Evolutionary conservation across 2,888 invertebrate genomes (phyloP), one percentile per base, ranked within the genome.

Genomic region (Alloplasta piceator): DNA sequence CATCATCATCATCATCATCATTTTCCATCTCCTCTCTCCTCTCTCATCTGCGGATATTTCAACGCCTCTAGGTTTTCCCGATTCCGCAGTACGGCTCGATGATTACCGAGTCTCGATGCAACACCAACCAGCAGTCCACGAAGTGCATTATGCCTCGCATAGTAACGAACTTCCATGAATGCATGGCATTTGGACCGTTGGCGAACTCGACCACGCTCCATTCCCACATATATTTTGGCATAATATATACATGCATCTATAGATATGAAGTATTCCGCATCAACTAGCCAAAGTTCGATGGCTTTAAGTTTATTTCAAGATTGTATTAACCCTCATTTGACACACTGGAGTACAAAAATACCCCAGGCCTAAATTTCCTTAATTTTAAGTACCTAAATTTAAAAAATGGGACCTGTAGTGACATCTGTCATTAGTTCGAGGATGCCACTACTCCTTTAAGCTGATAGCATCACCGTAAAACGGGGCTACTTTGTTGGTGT

Each of bases 151-250:
- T 87, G 86, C 86, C 85, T 76, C 83, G 86, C 88, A 87, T 89
- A 88, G 89, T 88, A 87, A 89, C 86, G 83, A 85, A 81, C 80
- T 84, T 85, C 84, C 87, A 86, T 85, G 89, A 89, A 89, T 90
- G 87, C 87, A 79, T 80, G 74, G 83, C 82, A 87, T 87, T 87
- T 86, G 88, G 86, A 83, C 80, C 86, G 86, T 86, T 86, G 82
- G 85, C 85, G 82, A 80, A 72, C 81, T 76, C 80, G 66, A 38
- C 66, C 60, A 61, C 46, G 52, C 67, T 77, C 61, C 77, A 56
- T 56, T 71, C 63, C 46, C 52, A 41, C 67, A 43, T 36, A 41
- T 70, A 16, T 16, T 14, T 52, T 55, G 56, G 56, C 26, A 26
- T n/a, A n/a, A n/a, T n/a, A n/a, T n/a, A n/a, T 43, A 39, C 61